Evolutionary conservation across 1,140 invertebrate genomes (phyloP).

Genomic region (Triops cancriformis): DNA sequence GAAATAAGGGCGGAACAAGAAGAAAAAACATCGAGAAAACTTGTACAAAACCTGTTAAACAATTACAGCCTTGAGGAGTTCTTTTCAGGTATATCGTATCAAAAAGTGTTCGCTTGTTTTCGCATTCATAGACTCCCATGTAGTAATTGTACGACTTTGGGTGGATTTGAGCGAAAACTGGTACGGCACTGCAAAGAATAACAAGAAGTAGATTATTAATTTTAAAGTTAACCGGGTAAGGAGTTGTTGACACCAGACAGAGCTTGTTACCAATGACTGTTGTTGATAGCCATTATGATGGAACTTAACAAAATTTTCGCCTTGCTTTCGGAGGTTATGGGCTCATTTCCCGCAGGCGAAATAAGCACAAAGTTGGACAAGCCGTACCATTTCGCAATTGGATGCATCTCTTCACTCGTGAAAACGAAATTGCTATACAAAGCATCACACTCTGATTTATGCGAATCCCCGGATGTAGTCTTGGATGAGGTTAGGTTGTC

Average conservation of each 20-base stretch:
- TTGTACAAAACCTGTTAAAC: conserved; percentile 53
- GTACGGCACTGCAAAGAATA: conserved; percentile 54
- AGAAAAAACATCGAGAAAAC: not conserved
- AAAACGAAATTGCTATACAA: conserved; percentile 13
- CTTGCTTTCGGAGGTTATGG: conserved; percentile 63
- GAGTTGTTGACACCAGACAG: too few relatives aligned
- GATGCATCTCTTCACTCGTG: conserved; percentile 37
- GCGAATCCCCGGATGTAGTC: not conserved
- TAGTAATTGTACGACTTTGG: conserved; percentile 73
- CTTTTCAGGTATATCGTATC: conserved; percentile 80
- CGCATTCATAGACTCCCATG: conserved; percentile 60
- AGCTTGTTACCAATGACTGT: conserved; percentile 55
- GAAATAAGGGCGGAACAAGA: not conserved
- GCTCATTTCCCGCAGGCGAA: conserved; percentile 47
- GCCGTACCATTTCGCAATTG: conserved; percentile 55
- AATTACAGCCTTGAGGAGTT: conserved; percentile 68
- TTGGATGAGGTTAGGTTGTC: conserved; percentile 11
- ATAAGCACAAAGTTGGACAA: conserved; percentile 74
- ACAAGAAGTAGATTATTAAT: conserved; percentile 26
- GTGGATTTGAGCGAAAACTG: conserved; percentile 77
- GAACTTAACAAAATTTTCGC: conserved; percentile 80
- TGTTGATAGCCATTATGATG: conserved; percentile 68
- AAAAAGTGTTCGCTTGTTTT: conserved; percentile 64
- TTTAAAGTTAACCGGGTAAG: too few relatives aligned
- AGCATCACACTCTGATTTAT: not conserved